Evolutionary conservation across 2,888 invertebrate species (phyloP).

Genomic region (Noctua janthe): DNA sequence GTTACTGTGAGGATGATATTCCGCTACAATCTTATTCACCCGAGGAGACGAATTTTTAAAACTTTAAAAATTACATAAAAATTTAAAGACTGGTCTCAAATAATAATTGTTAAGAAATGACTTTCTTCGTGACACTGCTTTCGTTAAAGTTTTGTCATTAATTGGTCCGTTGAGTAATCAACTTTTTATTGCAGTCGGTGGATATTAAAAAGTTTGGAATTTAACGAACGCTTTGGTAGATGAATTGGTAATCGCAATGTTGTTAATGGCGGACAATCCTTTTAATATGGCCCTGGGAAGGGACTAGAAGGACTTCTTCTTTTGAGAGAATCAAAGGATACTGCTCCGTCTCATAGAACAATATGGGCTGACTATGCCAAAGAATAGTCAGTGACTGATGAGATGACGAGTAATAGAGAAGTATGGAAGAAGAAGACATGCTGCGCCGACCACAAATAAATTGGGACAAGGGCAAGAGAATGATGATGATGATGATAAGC

Average conservation of each 20-base stretch:
- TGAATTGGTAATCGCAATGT: neutral
- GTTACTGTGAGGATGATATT: too few relatives aligned
- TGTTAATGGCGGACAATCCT: too few relatives aligned
- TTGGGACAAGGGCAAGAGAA: too few relatives aligned
- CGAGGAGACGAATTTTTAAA: neutral
- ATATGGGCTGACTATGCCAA: neutral
- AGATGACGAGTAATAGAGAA: too few relatives aligned
- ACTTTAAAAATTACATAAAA: slow-evolving; percentile 9
- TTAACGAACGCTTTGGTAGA: neutral
- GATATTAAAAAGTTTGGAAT: neutral
- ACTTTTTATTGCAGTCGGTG: slow-evolving; percentile 22
- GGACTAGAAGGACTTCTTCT: neutral
- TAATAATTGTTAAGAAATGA: slow-evolving; percentile 18
- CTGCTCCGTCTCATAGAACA: neutral
- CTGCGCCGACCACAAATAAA: too few relatives aligned
- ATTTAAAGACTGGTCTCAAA: neutral
- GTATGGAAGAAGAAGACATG: too few relatives aligned
- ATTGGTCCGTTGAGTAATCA: slow-evolving; percentile 21
- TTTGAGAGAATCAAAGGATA: neutral
- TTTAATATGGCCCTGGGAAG: neutral
- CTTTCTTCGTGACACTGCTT: slow-evolving; percentile 5
- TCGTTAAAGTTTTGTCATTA: slow-evolving; percentile 31
- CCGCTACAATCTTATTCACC: too few relatives aligned
- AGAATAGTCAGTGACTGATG: neutral
- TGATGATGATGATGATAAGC: neutral